These are phyloP conservation scores for Brachypteracias leptosomus DNA, from an alignment of 2,113 vertebrate species.

Conservation along the genomic window DNA sequence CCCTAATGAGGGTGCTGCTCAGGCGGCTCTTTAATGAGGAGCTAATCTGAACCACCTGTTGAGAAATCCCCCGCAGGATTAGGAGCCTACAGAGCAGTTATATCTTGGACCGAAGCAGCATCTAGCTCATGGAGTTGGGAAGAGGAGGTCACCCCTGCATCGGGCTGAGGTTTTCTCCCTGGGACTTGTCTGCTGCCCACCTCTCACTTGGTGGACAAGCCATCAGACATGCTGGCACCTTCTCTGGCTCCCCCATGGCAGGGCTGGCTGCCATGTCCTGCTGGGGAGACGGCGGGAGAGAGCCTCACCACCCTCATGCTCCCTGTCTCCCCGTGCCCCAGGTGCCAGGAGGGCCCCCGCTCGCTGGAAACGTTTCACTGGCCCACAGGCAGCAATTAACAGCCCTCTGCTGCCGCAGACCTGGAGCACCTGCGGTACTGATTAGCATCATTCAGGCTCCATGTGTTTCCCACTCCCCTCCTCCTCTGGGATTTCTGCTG, in stretches of 20 bases:
- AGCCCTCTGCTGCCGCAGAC: neutral
- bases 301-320: neutral
- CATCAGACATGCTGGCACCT: neutral
- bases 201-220: neutral
- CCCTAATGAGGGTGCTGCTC: slow-evolving; percentile 65
- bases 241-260: neutral
- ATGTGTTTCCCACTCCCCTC: slow-evolving; percentile 56
- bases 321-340: neutral
- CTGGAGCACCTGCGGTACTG: slow-evolving; percentile 51
- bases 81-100: neutral
- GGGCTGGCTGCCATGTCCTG: neutral
- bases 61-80: slow-evolving; percentile 40
- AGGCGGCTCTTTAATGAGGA: slow-evolving; percentile 56
- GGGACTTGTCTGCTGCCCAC: neutral
- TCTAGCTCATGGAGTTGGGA: neutral
- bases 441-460: slow-evolving; percentile 66
- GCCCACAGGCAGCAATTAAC: slow-evolving; percentile 60
- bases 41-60: slow-evolving; percentile 68
- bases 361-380: neutral
- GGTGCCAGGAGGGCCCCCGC: neutral
- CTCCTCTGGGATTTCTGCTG: slow-evolving; percentile 54
- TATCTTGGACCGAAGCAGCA: neutral
- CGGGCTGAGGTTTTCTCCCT: neutral
- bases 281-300: neutral
- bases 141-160: neutral